Base-by-base conservation (phyloP, 2,888 invertebrate species). In the Dimorphilus gyrociliatus region DNA sequence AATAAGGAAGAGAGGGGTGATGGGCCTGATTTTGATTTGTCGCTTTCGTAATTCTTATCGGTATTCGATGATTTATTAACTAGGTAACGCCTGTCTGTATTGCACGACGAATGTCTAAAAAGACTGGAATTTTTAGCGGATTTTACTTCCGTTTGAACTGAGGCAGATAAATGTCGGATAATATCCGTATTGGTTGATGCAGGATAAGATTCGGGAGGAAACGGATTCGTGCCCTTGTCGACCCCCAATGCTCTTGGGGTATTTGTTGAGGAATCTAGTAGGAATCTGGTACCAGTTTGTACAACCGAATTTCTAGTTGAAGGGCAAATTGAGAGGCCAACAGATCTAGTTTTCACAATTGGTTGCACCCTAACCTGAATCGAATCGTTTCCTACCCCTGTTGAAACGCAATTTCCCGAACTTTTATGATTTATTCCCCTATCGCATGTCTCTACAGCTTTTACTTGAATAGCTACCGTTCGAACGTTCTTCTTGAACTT, bases 401-500 rank as follows among this genome's bases (percentile, higher is more conserved):
- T 46, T 8, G 37, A 38, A 14, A 25, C 32, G n/a, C n/a, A n/a
- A n/a, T n/a, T n/a, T n/a, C n/a, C n/a, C n/a, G n/a, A n/a, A n/a
- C n/a, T n/a, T 27, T 27, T 19, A 27, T 16, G 12, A 16, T 27
- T 16, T 27, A n/a, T 12, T 27, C 27, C 15, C 17, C 16, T 6
- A 27, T 5, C 13, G 14, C n/a, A n/a, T 16, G 16, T 16, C 17
- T 41, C 7, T 39, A 17, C 23, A 50, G 36, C 8, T 44, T 45
- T 32, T 50, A 51, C 30, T 50, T n/a, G 51, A 4, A 46, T 41
- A 17, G 46, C 52, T 21, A 53, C 44, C 33, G 50, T 56, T 29
- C 47, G 45, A 4, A 58, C 51, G 37, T 38, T 47, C 37, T 48
- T 50, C 30, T 50, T 50, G n/a, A 59, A 41, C 25, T 51, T 51